Evolutionary conservation across 1,140 invertebrate genomes (phyloP).

Genomic region (Drosophila baimaii): DNA sequence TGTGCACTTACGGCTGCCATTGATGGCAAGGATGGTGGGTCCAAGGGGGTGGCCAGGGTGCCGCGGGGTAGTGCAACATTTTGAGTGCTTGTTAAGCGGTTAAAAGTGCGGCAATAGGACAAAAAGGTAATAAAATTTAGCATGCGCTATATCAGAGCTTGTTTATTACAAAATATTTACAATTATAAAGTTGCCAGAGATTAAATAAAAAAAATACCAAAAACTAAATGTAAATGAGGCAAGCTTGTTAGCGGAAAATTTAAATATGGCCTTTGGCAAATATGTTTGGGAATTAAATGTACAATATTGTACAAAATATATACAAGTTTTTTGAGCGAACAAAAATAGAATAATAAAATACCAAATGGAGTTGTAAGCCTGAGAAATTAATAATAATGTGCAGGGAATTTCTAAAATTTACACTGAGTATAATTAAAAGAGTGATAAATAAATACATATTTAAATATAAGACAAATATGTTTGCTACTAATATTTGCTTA

Average conservation of each 20-base stretch:
- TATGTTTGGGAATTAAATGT: background rate
- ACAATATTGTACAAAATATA: background rate
- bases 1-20: conserved; percentile 49
- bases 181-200: background rate
- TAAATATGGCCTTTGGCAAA: background rate
- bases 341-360: too few relatives aligned
- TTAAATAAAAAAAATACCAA: background rate
- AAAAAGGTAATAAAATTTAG: conserved; percentile 19
- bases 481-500: too few relatives aligned
- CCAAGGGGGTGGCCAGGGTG: background rate
- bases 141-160: background rate
- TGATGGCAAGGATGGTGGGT: conserved; percentile 21
- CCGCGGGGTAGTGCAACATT: conserved; percentile 10
- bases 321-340: too few relatives aligned
- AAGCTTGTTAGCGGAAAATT: background rate
- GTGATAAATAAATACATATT: too few relatives aligned
- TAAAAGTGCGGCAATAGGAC: conserved; percentile 16
- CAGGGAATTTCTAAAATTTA: too few relatives aligned
- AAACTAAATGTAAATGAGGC: background rate
- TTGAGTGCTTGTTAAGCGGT: conserved; percentile 35
- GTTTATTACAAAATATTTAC: conserved; percentile 2
- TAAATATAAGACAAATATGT: too few relatives aligned
- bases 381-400: too few relatives aligned
- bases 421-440: too few relatives aligned
- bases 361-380: too few relatives aligned